Base-by-base conservation (phyloP, 2,113 vertebrate species). In the Columbina picui region DNA sequence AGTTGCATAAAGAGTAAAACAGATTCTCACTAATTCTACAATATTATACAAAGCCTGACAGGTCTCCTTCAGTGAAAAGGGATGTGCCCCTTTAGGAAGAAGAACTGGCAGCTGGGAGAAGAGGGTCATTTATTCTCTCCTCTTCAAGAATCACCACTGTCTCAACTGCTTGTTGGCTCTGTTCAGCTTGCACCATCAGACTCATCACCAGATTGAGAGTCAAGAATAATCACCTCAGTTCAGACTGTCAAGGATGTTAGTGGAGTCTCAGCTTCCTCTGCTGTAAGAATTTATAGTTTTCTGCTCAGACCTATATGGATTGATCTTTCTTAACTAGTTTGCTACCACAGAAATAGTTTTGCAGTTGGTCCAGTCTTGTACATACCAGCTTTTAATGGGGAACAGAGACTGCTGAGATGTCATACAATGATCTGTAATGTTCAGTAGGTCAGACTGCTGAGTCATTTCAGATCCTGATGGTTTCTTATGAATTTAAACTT, bases 341-440 rank as follows among this genome's bases (percentile, higher is more conserved):
- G 9, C 68, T 65, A 0, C 32, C 1, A 0, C 2, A 61, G 60
- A 61, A 84, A 32, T 65, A 11, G 17, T 25, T 9, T 22, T 78
- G 64, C 41, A 49, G n/a, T 79, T 53, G 61, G 32, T 82, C 21
- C 69, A 67, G 49, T 38, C 47, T 36, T 45, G 38, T 39, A 12
- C 45, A 21, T 10, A 8, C 9, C n/a, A n/a, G 53, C 9, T 39
- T 20, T 8, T 12, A n/a, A 57, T 23, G 60, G 16, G 45, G 30
- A 84, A 1, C 39, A 60, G 68, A 34, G 43, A 8, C 26, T 74
- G 50, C 69, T 74, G 77, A 87, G 50, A 10, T 67, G 29, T 27
- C 7, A 6, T 11, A 5, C 7, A 21, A 1, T 19, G 10, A 12
- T 68, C 29, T 59, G 32, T 70, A 16, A 29, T 10, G 16, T 14